Evolutionary conservation across 2,797 vertebrate genomes (phyloP), one percentile per base, ranked within the genome.

Genomic region (Trachops cirrhosus): DNA sequence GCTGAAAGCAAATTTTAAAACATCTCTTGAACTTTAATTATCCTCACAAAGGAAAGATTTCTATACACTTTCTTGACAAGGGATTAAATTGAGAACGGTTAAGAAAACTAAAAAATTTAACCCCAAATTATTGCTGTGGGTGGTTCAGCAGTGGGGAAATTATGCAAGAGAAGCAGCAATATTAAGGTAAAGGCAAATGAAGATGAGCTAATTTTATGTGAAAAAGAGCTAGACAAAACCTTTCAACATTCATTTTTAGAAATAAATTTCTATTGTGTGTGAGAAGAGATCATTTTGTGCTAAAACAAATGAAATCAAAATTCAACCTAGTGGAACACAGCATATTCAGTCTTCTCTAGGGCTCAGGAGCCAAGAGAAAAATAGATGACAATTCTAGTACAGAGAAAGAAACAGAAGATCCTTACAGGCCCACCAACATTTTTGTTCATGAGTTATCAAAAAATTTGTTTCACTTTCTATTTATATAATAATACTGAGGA

Each of bases 21-120:
- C 10, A 57, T 50, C 29, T 93, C 70, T 92, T 86, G 64, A 89
- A 75, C 18, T 95, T 91, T 82, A 89, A 37, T 15, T 70, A 50
- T 48, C 52, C 37, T 94, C 84, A 93, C 52, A 93, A 88, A 96
- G 26, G 50, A 92, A 88, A 59, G 14, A 91, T 70, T 90, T 85
- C 67, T 89, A 68, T 44, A 86, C 67, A 19, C 71, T 89, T 9
- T 84, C 75, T n/a, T 80, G 59, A 73, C 18, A 48, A 96, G 71
- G 71, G 41, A 46, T 59, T 77, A 86, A 52, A 54, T 54, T 78
- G 24, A 78, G 22, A 78, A 78, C 1, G 3, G n/a, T 74, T 82
- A 87, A 82, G 64, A 74, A 68, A 34, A 41, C 18, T 39, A 89
- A 67, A 89, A 41, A 80, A 39, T n/a, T 86, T 2, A 74, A 34